Percentiles rank a stretch among this genome's conserved stretches.
Conservation (phyloP, 2,113 vertebrate species). For the Leuciscus idus region DNA sequence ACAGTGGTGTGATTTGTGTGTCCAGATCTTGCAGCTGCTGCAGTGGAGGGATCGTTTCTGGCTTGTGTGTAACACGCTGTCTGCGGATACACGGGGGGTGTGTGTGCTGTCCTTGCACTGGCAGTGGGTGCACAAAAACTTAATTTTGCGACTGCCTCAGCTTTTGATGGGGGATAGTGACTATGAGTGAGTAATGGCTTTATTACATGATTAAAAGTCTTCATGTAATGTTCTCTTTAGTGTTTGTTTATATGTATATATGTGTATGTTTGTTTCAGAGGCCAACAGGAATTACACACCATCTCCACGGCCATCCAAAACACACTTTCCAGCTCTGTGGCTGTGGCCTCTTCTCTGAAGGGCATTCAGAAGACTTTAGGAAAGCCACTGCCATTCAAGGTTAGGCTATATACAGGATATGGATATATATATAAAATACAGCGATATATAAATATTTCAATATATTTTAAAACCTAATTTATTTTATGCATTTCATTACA, state of each 20-base stretch:
- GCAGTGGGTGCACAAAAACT: slow-evolving; percentile 94
- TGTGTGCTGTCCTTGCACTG: slow-evolving; percentile 91
- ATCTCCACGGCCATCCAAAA: slow-evolving; percentile 87
- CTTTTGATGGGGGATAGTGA: slow-evolving; percentile 80
- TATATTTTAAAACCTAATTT: neutral
- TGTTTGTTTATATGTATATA: neutral
- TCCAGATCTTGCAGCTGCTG: slow-evolving; percentile 74
- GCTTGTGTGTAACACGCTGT: slow-evolving; percentile 79
- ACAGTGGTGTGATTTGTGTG: neutral
- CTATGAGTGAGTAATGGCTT: slow-evolving; percentile 78
- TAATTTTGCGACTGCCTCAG: slow-evolving; percentile 81
- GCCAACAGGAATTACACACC: slow-evolving; percentile 84
- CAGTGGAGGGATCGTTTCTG: slow-evolving; percentile 92
- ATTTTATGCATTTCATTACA: neutral
- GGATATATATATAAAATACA: no score
- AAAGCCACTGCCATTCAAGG: slow-evolving; percentile 94
- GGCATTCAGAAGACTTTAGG: slow-evolving; percentile 89
- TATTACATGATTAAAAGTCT: neutral
- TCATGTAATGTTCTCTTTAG: neutral
- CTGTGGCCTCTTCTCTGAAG: slow-evolving; percentile 79
- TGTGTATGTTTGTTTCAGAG: slow-evolving; percentile 65
- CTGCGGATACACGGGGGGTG: slow-evolving; percentile 81
- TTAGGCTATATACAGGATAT: slow-evolving; percentile 56
- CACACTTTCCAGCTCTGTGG: slow-evolving; percentile 78
- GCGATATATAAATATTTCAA: neutral